These are phyloP conservation scores for Cromileptes altivelis DNA, from an alignment of 2,113 vertebrate genomes.

Conservation along the genomic window DNA sequence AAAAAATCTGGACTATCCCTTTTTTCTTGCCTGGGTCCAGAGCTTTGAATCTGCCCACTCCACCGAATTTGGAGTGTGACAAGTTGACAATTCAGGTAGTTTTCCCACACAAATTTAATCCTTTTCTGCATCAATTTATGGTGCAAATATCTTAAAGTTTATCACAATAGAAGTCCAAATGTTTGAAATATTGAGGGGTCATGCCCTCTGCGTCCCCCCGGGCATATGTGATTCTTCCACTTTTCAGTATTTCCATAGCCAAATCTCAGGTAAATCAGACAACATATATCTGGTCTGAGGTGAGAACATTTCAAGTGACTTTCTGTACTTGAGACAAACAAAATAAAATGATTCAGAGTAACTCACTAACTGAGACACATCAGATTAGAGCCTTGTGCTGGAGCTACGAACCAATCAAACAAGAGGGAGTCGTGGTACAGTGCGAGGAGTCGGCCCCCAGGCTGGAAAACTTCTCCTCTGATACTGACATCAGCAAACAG, in stretches of 20 bases:
- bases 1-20: too few relatives aligned
- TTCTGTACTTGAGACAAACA: slow-evolving; percentile 33
- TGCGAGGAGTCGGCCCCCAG: slow-evolving; percentile 47
- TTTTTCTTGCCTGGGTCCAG: too few relatives aligned
- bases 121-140: too few relatives aligned
- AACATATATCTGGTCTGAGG: slow-evolving; percentile 44
- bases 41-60: too few relatives aligned
- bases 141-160: too few relatives aligned
- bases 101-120: too few relatives aligned
- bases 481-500: slow-evolving; percentile 69
- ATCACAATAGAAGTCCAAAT: too few relatives aligned
- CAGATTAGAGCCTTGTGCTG: slow-evolving; percentile 37
- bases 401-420: slow-evolving; percentile 63
- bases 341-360: not conserved
- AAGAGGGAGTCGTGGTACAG: slow-evolving; percentile 42
- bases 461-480: slow-evolving; percentile 49
- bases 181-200: too few relatives aligned
- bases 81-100: too few relatives aligned
- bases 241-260: slow-evolving; percentile 29
- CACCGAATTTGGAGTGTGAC: too few relatives aligned
- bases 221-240: not conserved
- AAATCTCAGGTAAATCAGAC: slow-evolving; percentile 44
- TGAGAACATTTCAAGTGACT: slow-evolving; percentile 55
- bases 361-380: slow-evolving; percentile 35
- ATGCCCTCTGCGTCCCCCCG: too few relatives aligned